Conservation (phyloP, 2,888 invertebrate species). For the Pyrocoelia pectoralis region DNA sequence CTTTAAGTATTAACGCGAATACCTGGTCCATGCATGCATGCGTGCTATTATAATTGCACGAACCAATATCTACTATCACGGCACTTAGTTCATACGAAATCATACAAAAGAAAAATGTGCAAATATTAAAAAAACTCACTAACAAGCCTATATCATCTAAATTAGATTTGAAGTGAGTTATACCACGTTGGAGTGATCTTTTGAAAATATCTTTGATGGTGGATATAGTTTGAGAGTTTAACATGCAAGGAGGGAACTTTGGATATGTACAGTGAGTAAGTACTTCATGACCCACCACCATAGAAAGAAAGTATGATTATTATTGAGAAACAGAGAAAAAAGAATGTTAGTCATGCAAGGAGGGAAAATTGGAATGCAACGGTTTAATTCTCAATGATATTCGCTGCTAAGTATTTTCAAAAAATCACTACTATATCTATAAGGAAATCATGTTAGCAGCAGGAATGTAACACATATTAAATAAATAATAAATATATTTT, state of each 20-base stretch:
- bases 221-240: constrained; percentile 5
- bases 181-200: constrained; percentile 12
- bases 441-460: not conserved
- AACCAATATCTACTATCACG: constrained; percentile 19
- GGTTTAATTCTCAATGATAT: not conserved
- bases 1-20: constrained; percentile 55
- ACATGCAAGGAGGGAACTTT: constrained; percentile 26
- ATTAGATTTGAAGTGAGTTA: constrained; percentile 31
- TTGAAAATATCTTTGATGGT: constrained; percentile 6
- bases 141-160: constrained; percentile 24
- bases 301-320: not conserved
- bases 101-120: constrained; percentile 23
- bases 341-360: not conserved
- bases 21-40: constrained; percentile 57
- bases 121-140: constrained; percentile 21
- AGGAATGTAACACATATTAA: constrained; percentile 6
- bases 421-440: not conserved
- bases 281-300: not conserved
- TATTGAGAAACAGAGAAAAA: not conserved
- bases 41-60: constrained; percentile 47
- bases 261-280: not conserved
- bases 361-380: not conserved
- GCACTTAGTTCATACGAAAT: constrained; percentile 23
- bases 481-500: constrained; percentile 15
- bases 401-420: not conserved